These are phyloP conservation scores for Pantelozetes paolii DNA, from an alignment of 2,888 invertebrate species.

Conservation along the genomic window DNA sequence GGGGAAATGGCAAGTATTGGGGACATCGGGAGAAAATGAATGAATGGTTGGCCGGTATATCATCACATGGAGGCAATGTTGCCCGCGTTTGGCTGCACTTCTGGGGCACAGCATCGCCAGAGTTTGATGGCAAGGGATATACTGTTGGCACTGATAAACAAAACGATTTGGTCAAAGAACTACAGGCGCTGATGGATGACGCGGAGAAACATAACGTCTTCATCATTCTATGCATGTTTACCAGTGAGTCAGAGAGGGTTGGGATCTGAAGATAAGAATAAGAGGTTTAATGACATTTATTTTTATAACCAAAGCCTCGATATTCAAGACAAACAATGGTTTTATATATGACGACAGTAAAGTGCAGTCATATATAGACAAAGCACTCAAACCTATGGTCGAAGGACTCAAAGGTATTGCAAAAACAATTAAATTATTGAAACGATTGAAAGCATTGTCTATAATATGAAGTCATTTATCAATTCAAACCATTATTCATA, in stretches of 20 bases:
- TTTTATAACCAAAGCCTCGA: background rate
- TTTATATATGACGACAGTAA: background rate
- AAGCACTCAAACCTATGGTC: constrained; percentile 29
- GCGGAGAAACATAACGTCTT: constrained; percentile 17
- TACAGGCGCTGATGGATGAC: constrained; percentile 20
- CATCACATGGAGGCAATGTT: constrained; percentile 6
- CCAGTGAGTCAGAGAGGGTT: background rate
- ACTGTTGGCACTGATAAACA: constrained; percentile 11
- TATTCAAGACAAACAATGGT: constrained; percentile 9
- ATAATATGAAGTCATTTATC: no score
- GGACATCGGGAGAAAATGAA: constrained; percentile 2
- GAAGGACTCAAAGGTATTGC: background rate
- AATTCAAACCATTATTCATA: no score
- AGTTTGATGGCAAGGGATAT: background rate
- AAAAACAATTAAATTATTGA: no score
- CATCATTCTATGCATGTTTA: constrained; percentile 7
- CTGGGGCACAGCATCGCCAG: background rate
- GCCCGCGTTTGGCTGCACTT: constrained; percentile 28
- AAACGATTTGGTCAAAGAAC: constrained; percentile 10
- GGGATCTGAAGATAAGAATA: no score
- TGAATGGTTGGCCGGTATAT: constrained; percentile 22
- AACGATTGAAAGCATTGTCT: no score
- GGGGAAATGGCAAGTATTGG: constrained; percentile 28
- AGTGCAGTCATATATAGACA: constrained; percentile 23
- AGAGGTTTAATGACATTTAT: no score